Evolutionary conservation across 1,140 invertebrate species (phyloP).

Genomic region (Scaptomyza pallida): DNA sequence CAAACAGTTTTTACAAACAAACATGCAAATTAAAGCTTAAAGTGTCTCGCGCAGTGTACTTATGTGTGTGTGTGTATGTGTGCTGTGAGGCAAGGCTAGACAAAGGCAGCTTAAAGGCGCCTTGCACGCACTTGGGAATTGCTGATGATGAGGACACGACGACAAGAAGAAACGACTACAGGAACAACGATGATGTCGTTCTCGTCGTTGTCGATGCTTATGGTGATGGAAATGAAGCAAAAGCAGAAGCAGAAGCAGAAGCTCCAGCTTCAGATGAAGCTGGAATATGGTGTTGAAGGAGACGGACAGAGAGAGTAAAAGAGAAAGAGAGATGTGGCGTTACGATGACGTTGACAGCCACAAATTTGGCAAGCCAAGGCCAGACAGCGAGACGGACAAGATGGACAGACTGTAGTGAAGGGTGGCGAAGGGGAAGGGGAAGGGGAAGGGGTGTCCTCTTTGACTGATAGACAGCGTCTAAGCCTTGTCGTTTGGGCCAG

Average conservation of each 20-base stretch:
- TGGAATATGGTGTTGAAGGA: conserved; percentile 1
- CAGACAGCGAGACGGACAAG: conserved; percentile 27
- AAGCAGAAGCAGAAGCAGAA: background rate
- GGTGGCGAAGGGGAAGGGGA: background rate
- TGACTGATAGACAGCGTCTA: conserved; percentile 19
- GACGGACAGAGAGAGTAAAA: too few relatives aligned
- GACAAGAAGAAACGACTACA: conserved; percentile 4
- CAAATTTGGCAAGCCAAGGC: conserved; percentile 59
- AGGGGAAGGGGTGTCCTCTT: background rate
- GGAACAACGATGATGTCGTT: conserved; percentile 38
- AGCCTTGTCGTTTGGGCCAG: conserved; percentile 27
- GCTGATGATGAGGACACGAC: conserved; percentile 41
- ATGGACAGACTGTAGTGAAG: background rate
- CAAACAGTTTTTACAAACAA: too few relatives aligned
- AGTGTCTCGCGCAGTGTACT: conserved; percentile 29
- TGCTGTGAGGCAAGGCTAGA: conserved; percentile 15
- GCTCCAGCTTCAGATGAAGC: background rate
- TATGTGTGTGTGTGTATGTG: background rate
- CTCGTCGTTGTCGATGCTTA: conserved; percentile 17
- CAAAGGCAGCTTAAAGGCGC: conserved; percentile 30
- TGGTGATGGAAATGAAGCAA: background rate
- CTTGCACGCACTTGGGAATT: conserved; percentile 51
- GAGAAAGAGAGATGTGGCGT: background rate
- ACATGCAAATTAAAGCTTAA: background rate
- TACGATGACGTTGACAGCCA: conserved; percentile 67